A percentile compares a stretch with the other conserved stretches of the same genome.
Conservation (phyloP, 2,888 invertebrate genomes). For the Lissonota sp. region DNA sequence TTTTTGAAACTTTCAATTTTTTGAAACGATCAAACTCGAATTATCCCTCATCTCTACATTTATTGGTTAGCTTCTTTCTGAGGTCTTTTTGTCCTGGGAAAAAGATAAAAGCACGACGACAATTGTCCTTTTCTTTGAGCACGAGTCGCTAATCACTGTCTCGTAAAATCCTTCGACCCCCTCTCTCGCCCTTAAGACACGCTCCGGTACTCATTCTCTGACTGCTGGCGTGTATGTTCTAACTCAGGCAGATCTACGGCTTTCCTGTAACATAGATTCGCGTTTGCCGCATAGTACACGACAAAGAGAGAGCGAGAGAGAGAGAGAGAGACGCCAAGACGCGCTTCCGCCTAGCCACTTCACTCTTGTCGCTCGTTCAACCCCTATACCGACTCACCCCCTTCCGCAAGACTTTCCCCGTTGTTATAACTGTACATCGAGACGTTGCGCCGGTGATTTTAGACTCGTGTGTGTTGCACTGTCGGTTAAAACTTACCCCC, state of each 20-base stretch:
- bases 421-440: slow-evolving; percentile 36
- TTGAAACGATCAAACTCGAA: no score
- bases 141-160: slow-evolving; percentile 22
- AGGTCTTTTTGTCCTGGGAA: no score
- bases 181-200: slow-evolving; percentile 15
- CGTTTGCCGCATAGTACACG: slow-evolving; percentile 70
- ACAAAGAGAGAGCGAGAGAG: slow-evolving; percentile 36
- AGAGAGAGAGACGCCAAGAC: slow-evolving; percentile 1
- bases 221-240: slow-evolving; percentile 65
- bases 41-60: no score
- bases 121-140: background rate
- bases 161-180: slow-evolving; percentile 20
- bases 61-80: no score
- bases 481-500: slow-evolving; percentile 31
- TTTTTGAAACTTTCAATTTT: no score
- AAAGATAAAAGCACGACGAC: background rate
- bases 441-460: slow-evolving; percentile 31
- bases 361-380: slow-evolving; percentile 38
- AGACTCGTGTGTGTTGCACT: slow-evolving; percentile 60
- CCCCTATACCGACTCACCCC: slow-evolving; percentile 1
- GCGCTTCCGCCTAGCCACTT: slow-evolving; percentile 42
- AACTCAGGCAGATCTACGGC: slow-evolving; percentile 72
- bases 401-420: slow-evolving; percentile 1
- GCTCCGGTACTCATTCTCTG: slow-evolving; percentile 33
- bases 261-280: slow-evolving; percentile 73